Base-by-base conservation (phyloP, 35 echinoderm and acorn worm genomes). In the Ophiothrix spiculata region DNA sequence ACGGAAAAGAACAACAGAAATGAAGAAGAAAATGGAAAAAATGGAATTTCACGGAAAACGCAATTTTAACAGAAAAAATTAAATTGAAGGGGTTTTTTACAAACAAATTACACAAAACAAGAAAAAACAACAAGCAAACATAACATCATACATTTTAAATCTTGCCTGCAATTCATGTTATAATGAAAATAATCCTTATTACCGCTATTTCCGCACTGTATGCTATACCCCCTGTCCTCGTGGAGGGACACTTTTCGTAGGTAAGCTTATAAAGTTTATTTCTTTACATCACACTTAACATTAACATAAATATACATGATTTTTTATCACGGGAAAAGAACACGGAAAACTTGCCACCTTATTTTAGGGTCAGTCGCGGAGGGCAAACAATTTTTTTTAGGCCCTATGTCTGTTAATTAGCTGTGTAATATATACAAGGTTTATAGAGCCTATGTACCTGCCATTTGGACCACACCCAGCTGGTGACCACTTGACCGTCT, bases 401-500 rank as follows among this genome's bases (percentile, higher is more conserved):
- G 64, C 33, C 4, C 33, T 10, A 4, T 73, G 64, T 2, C 0
- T 6, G 0, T 77, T 1, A 35, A 17, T 29, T 1, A 31, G 21
- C 3, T 77, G 31, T 35, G 0, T 77, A 35, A 35, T 15, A 33
- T 0, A 77, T 35, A 74, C 33, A 32, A 10, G 23, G 76, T 32
- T 78, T 33, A 19, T 13, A 78, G 31, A 4, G 1, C 31, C 17
- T 39, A 1, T 80, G 36, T 60, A 84, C 81, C 81, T 84, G 37
- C 63, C 81, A 56, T 35, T 23, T 64, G 32, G 32, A 54, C 16
- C 35, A 37, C 45, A 64, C 3, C 42, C 81, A 4, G 81, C 54
- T 21, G 81, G 81, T 17, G 81, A 84, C 81, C 81, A 84, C 40
- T 36, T 84, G 29, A 36, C 81, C 15, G 54, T 84, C 34, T 60